Conservation (phyloP, 2,113 vertebrate genomes). For the Aepyceros melampus region DNA sequence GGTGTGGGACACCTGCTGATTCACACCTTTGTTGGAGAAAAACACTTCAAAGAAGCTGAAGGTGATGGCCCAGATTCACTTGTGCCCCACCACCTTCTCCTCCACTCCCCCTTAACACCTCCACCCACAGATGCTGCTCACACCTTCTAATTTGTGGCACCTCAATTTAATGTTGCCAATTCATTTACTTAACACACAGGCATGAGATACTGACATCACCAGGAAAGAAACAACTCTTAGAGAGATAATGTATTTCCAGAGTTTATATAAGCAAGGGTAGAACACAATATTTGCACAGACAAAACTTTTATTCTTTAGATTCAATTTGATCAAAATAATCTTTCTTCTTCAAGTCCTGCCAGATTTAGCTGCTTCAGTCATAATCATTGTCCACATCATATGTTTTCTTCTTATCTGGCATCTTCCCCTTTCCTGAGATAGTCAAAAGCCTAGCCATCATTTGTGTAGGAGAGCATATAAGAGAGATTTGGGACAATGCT, state of each 20-base stretch:
- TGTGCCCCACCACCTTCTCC: not conserved
- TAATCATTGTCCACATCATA: not conserved
- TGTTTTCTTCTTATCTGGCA: not conserved
- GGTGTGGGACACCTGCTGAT: constrained; percentile 11
- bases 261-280: not conserved
- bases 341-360: not conserved
- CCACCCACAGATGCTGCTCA: not conserved
- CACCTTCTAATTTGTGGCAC: not conserved
- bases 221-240: not conserved
- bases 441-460: not conserved
- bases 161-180: not conserved
- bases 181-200: not conserved
- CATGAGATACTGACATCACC: not conserved
- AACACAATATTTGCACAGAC: not conserved
- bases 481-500: not conserved
- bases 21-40: constrained; percentile 11
- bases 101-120: not conserved
- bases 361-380: not conserved
- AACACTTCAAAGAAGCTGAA: not conserved
- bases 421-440: not conserved
- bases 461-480: not conserved
- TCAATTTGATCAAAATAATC: not conserved
- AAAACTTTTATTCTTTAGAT: not conserved
- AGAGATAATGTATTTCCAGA: not conserved
- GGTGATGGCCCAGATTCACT: not conserved